Conservation (phyloP, 2,797 vertebrate species). For the Sebastes jordani region DNA sequence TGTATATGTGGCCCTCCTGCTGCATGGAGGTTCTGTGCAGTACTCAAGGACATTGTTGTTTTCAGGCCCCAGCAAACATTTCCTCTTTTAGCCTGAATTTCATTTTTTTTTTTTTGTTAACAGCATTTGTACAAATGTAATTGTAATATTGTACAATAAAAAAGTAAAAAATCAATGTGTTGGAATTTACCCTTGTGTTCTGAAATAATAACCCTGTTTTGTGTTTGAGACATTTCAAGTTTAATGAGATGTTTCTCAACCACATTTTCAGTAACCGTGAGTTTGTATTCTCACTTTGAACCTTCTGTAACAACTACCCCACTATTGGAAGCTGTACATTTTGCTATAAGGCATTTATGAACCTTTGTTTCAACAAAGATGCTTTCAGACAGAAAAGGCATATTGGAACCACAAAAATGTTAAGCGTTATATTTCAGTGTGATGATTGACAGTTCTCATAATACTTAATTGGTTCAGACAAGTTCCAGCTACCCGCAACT, state of each 20-base stretch:
- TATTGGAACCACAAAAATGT: neutral
- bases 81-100: constrained; percentile 40
- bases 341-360: neutral
- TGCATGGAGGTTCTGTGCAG: constrained; percentile 36
- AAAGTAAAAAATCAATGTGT: constrained; percentile 21
- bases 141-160: constrained; percentile 85
- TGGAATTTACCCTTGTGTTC: neutral
- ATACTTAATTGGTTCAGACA: neutral
- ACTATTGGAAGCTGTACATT: neutral
- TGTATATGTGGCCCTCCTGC: constrained; percentile 8
- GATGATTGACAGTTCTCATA: constrained; percentile 1
- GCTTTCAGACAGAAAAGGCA: neutral
- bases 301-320: neutral
- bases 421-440: neutral
- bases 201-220: neutral
- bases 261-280: neutral
- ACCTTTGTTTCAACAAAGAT: neutral
- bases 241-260: neutral
- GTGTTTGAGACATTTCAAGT: neutral
- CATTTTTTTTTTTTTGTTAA: constrained; percentile 60
- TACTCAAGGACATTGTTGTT: constrained; percentile 55
- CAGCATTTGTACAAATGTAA: constrained; percentile 69
- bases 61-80: constrained; percentile 55
- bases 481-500: neutral
- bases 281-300: neutral